Base-by-base conservation (phyloP, 1,140 invertebrate genomes). In the Diorhabda elongata region DNA sequence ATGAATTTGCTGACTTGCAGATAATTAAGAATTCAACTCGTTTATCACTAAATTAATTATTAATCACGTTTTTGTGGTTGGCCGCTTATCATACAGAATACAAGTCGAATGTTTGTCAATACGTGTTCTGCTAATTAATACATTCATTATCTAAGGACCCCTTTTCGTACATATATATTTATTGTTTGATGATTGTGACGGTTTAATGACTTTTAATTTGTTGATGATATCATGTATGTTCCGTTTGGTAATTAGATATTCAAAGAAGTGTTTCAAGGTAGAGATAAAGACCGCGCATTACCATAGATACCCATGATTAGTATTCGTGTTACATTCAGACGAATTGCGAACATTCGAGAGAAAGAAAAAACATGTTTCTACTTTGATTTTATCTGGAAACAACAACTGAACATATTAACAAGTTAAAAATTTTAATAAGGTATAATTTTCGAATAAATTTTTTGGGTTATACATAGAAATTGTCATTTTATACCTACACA, bases 171-270 rank as follows among this genome's bases (percentile, higher is more conserved):
- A n/a, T 52, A 8, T n/a, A 52, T 52, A n/a, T 52, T 52, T 52
- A 52, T 52, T 52, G 47, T 52, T 52, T 52, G 47, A 52, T 52
- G 47, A 52, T 52, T 52, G n/a, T 6, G 47, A 8, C 47, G 47
- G 47, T 52, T 52, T 52, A 52, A 52, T 52, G 47, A 52, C 47
- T 52, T 52, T n/a, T 52, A 52, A 52, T 52, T 52, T 52, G 47
- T 52, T 52, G 47, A n/a, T 52, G 47, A 52, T 52, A 52, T 52
- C 47, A 52, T 52, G 47, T n/a, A 52, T 52, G n/a, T 52, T 52
- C 47, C 47, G 47, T 26, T 52, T 52, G 47, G 47, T 8, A 52
- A 52, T 52, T 52, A 52, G 47, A 52, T 52, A 52, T 52, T 52
- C 47, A 52, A 52, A 52, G 47, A 52, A 52, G 47, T 52, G 47